phyloP scores from a whole-genome alignment of 2,113 vertebrate genomes.

The Gnathonemus echidnorhynchus region DNA sequence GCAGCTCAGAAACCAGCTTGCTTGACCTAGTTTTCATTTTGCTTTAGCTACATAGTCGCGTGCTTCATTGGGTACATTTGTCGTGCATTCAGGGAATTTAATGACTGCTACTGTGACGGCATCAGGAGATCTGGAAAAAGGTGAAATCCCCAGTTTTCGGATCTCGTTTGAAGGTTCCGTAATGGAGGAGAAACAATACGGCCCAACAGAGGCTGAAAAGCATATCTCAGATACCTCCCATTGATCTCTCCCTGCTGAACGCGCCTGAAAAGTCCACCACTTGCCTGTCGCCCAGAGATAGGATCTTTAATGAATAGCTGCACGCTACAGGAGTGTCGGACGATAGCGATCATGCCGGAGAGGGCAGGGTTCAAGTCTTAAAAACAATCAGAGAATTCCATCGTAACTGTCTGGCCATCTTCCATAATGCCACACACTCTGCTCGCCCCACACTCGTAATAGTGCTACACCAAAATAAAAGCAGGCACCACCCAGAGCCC shows the following conservation, averaged over 20 bases:
- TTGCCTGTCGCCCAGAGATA: constrained; percentile 51
- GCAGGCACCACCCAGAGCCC: constrained; percentile 52
- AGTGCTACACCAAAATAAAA: constrained; percentile 66
- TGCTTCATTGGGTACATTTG: neutral
- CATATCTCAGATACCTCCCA: constrained; percentile 40
- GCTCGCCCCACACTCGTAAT: constrained; percentile 60
- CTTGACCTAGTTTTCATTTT: constrained; percentile 34
- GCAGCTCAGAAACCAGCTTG: constrained; percentile 34
- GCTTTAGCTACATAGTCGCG: constrained; percentile 38
- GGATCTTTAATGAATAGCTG: constrained; percentile 71
- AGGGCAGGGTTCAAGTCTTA: constrained; percentile 62
- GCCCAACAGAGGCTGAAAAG: constrained; percentile 15
- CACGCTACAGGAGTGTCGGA: constrained; percentile 55
- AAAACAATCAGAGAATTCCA: constrained; percentile 67
- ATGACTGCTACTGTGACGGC: constrained; percentile 19
- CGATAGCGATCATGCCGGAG: constrained; percentile 64
- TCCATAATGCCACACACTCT: constrained; percentile 73
- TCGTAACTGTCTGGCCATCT: constrained; percentile 66
- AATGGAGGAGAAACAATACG: constrained; percentile 39
- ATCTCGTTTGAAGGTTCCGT: constrained; percentile 41
- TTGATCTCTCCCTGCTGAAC: constrained; percentile 46
- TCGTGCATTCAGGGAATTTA: constrained; percentile 25
- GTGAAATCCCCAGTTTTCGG: constrained; percentile 24
- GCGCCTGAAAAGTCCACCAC: constrained; percentile 47
- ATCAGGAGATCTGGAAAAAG: constrained; percentile 30